phyloP scores from a whole-genome alignment of 2,888 invertebrate species.

The Deroplatys truncata region DNA sequence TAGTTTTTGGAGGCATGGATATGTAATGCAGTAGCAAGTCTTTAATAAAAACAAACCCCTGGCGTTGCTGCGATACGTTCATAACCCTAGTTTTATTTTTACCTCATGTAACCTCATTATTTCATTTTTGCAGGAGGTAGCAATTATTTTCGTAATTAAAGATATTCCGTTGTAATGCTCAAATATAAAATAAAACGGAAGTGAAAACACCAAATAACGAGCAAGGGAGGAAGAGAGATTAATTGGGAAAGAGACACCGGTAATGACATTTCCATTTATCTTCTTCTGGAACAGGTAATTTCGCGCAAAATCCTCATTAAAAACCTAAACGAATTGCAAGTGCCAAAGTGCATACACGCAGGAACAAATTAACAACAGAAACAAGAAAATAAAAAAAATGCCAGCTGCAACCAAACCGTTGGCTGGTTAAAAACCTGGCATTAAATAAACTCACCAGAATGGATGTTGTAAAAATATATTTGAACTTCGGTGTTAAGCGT shows the following conservation, averaged over 20 bases:
- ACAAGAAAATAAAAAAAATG: background rate
- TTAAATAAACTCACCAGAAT: no score
- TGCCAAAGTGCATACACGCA: background rate
- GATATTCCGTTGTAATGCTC: background rate
- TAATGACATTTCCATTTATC: background rate
- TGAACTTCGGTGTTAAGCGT: no score
- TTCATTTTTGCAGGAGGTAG: background rate
- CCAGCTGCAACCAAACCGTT: background rate
- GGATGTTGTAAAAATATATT: no score
- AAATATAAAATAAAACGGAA: background rate
- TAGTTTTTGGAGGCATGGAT: no score
- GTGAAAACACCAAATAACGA: background rate
- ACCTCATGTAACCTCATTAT: background rate
- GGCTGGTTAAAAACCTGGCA: no score
- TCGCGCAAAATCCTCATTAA: background rate
- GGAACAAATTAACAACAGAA: background rate
- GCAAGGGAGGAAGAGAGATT: background rate
- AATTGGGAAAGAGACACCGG: background rate
- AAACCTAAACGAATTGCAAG: background rate
- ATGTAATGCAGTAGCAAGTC: no score
- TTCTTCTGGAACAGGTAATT: background rate
- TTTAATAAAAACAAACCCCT: no score
- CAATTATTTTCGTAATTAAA: background rate
- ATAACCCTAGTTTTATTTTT: no score
- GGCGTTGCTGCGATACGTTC: no score